Conservation (phyloP, 2,888 invertebrate genomes). For the Elysia crispata region DNA sequence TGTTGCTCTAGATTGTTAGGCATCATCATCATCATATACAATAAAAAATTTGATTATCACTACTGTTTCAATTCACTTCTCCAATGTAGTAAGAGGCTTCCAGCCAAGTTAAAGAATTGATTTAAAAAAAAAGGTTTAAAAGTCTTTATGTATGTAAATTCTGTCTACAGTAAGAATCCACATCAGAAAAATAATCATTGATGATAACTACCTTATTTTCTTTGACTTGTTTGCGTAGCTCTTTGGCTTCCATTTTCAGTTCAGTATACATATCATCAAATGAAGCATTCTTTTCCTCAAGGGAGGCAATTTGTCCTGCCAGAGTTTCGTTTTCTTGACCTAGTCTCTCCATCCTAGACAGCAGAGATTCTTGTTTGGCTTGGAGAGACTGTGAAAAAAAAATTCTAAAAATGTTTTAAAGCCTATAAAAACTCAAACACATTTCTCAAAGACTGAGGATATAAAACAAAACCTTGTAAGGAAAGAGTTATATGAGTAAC, state of each 20-base stretch:
- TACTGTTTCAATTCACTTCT: too few relatives aligned
- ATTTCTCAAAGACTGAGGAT: background rate
- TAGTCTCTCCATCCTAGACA: conserved; percentile 66
- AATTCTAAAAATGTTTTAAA: conserved; percentile 1
- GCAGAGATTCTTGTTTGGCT: conserved; percentile 70
- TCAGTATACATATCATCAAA: conserved; percentile 61
- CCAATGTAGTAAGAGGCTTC: background rate
- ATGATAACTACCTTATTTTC: conserved; percentile 62
- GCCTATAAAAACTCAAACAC: background rate
- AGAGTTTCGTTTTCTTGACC: conserved; percentile 72
- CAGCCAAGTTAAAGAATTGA: too few relatives aligned
- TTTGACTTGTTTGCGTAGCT: conserved; percentile 57
- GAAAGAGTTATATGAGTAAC: background rate
- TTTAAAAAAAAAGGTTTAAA: too few relatives aligned
- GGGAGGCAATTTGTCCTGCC: conserved; percentile 64
- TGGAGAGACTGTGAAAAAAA: conserved; percentile 67
- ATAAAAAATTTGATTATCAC: too few relatives aligned
- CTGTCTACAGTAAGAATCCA: too few relatives aligned
- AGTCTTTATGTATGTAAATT: too few relatives aligned
- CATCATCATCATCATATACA: too few relatives aligned
- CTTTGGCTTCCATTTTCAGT: conserved; percentile 55
- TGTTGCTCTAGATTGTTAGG: too few relatives aligned
- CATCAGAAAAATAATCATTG: too few relatives aligned
- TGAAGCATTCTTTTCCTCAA: conserved; percentile 70
- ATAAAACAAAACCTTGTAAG: too few relatives aligned